A percentile compares a stretch with the other conserved stretches of the same genome.
These are phyloP conservation scores for Ceratoteleas bidentatus DNA, from an alignment of 1,140 invertebrate genomes.

Conservation along the genomic window DNA sequence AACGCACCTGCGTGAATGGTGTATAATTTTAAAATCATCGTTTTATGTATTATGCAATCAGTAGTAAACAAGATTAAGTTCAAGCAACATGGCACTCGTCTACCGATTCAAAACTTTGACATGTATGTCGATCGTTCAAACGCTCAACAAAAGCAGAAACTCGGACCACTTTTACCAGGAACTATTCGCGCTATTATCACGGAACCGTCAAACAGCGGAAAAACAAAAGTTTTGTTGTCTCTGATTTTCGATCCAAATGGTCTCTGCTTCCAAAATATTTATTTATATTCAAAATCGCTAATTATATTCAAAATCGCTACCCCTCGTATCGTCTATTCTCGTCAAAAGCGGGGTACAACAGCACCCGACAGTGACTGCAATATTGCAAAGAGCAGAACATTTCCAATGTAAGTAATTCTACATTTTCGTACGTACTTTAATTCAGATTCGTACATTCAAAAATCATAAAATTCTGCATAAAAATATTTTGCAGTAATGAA, in stretches of 20 bases:
- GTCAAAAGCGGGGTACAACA: no score
- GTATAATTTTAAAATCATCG: not conserved
- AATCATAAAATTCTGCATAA: no score
- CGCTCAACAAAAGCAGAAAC: not conserved
- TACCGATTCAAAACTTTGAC: no score
- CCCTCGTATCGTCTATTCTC: no score
- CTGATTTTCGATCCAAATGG: slow-evolving; percentile 70
- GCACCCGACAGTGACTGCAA: no score
- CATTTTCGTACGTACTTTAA: no score
- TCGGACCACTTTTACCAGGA: slow-evolving; percentile 54
- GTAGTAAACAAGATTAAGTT: slow-evolving; percentile 6
- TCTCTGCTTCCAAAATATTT: slow-evolving; percentile 74
- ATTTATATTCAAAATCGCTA: slow-evolving; percentile 75
- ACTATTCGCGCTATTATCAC: slow-evolving; percentile 62
- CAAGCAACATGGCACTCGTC: not conserved
- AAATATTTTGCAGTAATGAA: no score
- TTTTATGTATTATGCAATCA: not conserved
- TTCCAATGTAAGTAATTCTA: no score
- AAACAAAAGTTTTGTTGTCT: slow-evolving; percentile 74
- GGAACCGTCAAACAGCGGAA: slow-evolving; percentile 72
- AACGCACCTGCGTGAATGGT: not conserved
- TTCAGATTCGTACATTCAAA: no score
- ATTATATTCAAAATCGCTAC: no score
- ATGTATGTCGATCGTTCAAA: slow-evolving; percentile 4
- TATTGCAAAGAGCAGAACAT: no score